Evolutionary conservation across 2,888 invertebrate genomes (phyloP).

Genomic region (Ornithoptera alexandrae): DNA sequence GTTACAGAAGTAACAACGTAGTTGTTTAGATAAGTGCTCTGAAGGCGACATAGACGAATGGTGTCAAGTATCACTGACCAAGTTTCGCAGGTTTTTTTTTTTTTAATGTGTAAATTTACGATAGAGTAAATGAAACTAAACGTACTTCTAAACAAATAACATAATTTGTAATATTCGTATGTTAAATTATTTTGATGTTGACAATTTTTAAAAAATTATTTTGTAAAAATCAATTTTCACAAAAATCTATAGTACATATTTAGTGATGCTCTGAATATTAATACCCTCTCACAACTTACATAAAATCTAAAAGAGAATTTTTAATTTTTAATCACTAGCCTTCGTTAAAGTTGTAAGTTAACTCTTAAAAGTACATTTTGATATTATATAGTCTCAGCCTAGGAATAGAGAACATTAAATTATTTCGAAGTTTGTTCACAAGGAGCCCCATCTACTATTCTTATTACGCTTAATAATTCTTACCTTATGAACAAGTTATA

Average conservation of each 20-base stretch:
- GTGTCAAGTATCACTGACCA: constrained; percentile 25
- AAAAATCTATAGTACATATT: background rate
- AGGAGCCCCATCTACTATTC: background rate
- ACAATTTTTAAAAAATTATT: background rate
- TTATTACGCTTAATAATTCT: background rate
- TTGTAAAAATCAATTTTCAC: background rate
- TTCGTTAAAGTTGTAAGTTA: constrained; percentile 1
- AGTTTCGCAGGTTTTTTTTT: constrained; percentile 22
- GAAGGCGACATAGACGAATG: constrained; percentile 15
- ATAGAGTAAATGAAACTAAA: background rate
- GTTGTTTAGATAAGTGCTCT: constrained; percentile 17
- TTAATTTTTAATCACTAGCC: background rate
- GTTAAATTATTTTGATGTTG: background rate
- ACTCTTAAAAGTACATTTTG: background rate
- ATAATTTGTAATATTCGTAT: background rate
- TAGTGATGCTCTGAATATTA: background rate
- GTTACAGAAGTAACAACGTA: constrained; percentile 22
- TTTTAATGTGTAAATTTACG: constrained; percentile 7
- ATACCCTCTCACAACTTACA: background rate
- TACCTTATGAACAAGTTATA: background rate
- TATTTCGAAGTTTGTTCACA: background rate
- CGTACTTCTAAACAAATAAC: background rate
- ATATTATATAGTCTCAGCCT: background rate
- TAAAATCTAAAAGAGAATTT: background rate
- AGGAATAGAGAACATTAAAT: background rate